Conservation (phyloP, 2,797 vertebrate species). For the Alcedo atthis region DNA sequence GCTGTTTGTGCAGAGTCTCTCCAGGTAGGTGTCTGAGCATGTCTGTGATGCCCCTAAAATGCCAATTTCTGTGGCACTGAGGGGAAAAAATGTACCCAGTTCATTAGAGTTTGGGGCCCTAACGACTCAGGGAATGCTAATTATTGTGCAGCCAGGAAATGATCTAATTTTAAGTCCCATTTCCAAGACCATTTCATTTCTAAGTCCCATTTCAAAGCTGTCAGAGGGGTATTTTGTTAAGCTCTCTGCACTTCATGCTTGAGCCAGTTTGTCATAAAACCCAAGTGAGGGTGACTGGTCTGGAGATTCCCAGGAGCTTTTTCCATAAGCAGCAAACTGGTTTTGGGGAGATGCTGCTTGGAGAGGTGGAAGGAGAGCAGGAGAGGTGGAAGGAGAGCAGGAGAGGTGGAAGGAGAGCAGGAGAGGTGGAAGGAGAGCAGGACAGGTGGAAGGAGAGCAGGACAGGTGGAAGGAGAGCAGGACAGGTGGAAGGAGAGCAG, state of each 20-base stretch:
- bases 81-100: neutral
- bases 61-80: neutral
- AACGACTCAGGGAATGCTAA: neutral
- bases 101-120: neutral
- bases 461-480: too few species aligned
- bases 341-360: neutral
- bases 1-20: neutral
- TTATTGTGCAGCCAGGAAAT: constrained; percentile 19
- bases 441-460: too few species aligned
- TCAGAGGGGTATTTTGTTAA: neutral
- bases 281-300: neutral
- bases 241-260: neutral
- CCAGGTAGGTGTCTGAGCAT: neutral
- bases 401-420: neutral
- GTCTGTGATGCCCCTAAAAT: neutral
- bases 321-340: neutral
- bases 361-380: neutral
- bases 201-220: constrained; percentile 21
- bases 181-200: neutral
- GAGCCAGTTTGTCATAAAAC: neutral
- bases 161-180: neutral
- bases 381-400: too few species aligned
- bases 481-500: neutral
- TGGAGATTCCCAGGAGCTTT: neutral
- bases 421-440: too few species aligned